Percentiles rank a stretch among this genome's conserved stretches.
Evolutionary conservation across 1,140 invertebrate genomes (phyloP).

Genomic region (Panulirus ornatus): DNA sequence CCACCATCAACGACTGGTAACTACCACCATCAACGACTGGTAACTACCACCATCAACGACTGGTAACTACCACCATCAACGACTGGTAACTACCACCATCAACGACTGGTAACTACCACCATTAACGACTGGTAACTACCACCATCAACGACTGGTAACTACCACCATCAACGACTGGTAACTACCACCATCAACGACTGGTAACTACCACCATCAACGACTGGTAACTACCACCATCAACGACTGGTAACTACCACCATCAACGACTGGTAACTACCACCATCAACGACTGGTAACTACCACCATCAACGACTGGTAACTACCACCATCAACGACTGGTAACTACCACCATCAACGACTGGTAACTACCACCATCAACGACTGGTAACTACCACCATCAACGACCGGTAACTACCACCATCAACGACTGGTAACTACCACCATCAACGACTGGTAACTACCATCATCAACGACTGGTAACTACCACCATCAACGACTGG

Average conservation of each 20-base stretch:
- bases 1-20: too few relatives aligned
- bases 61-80: too few relatives aligned
- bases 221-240: background rate
- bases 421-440: background rate
- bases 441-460: background rate
- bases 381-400: too few relatives aligned
- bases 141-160: too few relatives aligned
- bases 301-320: background rate
- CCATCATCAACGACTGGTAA: background rate
- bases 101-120: too few relatives aligned
- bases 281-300: background rate
- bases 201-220: background rate
- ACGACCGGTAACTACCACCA: too few relatives aligned
- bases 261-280: background rate
- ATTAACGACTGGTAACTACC: too few relatives aligned
- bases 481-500: too few relatives aligned
- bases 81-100: too few relatives aligned
- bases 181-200: background rate
- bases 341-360: background rate
- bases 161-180: background rate
- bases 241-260: background rate
- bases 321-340: background rate
- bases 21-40: too few relatives aligned
- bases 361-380: background rate
- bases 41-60: background rate